These are phyloP conservation scores for Probaryconus sp. DNA, from an alignment of 1,140 invertebrate genomes.

Conservation along the genomic window DNA sequence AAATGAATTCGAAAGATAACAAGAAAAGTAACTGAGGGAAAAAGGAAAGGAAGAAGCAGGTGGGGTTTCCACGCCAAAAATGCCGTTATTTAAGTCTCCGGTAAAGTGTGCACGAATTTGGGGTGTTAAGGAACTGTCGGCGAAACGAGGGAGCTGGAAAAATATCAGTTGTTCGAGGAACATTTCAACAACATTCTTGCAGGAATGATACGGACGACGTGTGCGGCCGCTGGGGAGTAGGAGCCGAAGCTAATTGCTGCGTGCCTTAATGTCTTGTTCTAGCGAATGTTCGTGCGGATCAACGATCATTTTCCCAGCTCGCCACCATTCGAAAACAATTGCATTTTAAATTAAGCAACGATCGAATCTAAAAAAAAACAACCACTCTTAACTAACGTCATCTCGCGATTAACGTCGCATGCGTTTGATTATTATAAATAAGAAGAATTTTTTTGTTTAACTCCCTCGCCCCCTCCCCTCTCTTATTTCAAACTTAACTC, in stretches of 20 bases:
- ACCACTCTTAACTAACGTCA: no score
- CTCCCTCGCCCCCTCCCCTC: no score
- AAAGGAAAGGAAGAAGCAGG: conserved; percentile 58
- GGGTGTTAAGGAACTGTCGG: conserved; percentile 31
- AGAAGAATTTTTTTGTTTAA: no score
- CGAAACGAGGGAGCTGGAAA: conserved; percentile 69
- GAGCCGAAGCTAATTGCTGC: conserved; percentile 54
- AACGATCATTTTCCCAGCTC: conserved; percentile 77
- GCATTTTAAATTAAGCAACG: background rate
- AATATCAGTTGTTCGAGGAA: conserved; percentile 75
- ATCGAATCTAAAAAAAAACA: no score
- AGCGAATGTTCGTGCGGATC: conserved; percentile 63
- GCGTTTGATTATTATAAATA: no score
- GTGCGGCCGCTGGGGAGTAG: conserved; percentile 54
- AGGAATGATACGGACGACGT: conserved; percentile 69
- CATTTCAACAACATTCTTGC: conserved; percentile 68
- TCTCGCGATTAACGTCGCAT: no score
- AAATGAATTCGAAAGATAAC: background rate
- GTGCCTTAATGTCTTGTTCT: conserved; percentile 46
- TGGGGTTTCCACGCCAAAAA: conserved; percentile 70
- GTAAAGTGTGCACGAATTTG: conserved; percentile 57
- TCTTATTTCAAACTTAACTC: no score
- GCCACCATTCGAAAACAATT: conserved; percentile 27
- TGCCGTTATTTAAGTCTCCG: conserved; percentile 69
- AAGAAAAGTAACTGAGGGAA: background rate